A percentile compares a stretch with the other conserved stretches of the same genome.
phyloP scores from a whole-genome alignment of 2,113 vertebrate species.

The Albula glossodonta region DNA sequence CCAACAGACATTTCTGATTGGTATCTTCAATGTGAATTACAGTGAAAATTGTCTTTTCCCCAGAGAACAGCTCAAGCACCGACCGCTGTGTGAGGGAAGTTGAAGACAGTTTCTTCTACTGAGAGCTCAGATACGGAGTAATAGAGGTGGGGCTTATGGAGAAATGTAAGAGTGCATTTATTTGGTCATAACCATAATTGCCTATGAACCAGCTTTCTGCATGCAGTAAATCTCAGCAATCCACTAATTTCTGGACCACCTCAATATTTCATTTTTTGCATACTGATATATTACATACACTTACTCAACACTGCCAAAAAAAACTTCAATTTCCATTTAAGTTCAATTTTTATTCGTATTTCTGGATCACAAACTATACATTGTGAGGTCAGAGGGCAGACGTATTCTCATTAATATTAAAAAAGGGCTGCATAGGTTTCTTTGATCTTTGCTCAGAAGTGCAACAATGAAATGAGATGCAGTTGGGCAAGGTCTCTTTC shows the following conservation, averaged over 20 bases:
- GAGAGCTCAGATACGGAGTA: neutral
- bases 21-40: slow-evolving; percentile 56
- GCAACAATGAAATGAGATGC: neutral
- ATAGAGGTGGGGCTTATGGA: neutral
- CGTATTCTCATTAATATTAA: neutral
- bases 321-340: too few relatives aligned
- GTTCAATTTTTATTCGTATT: neutral
- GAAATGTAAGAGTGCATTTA: neutral
- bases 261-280: neutral
- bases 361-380: neutral
- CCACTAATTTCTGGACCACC: neutral
- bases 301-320: too few relatives aligned
- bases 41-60: slow-evolving; percentile 45
- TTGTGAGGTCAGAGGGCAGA: neutral
- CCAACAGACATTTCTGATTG: slow-evolving; percentile 52
- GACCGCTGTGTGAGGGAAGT: neutral
- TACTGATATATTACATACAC: neutral
- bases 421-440: neutral
- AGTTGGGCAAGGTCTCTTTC: neutral
- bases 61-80: slow-evolving; percentile 19
- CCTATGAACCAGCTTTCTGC: neutral
- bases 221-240: neutral
- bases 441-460: slow-evolving; percentile 3
- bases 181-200: neutral
- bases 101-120: neutral